Conservation (phyloP, 1,140 invertebrate species). For the Charaxes varanes region DNA sequence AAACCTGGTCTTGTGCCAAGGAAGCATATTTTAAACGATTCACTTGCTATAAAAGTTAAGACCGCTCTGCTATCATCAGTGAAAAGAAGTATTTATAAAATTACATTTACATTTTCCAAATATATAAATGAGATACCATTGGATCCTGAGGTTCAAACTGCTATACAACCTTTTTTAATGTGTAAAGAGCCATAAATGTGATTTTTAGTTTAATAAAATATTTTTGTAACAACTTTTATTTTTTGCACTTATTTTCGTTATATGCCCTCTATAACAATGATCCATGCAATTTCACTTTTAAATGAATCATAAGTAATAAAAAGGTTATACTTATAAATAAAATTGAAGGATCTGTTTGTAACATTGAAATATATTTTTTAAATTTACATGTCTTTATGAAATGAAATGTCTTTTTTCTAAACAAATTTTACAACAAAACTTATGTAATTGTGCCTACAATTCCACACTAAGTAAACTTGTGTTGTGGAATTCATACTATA, state of each 20-base stretch:
- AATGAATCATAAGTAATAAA: no score
- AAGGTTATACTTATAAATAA: no score
- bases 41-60: slow-evolving; percentile 76
- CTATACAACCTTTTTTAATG: slow-evolving; percentile 69
- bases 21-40: slow-evolving; percentile 76
- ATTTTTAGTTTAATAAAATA: slow-evolving; percentile 10
- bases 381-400: no score
- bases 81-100: slow-evolving; percentile 84
- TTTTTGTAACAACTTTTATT: not conserved
- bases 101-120: slow-evolving; percentile 79
- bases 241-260: not conserved
- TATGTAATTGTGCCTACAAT: no score
- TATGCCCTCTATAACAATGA: no score
- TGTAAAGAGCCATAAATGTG: slow-evolving; percentile 63
- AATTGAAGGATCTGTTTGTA: no score
- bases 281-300: no score
- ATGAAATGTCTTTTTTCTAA: no score
- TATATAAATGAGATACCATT: slow-evolving; percentile 81
- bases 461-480: no score
- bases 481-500: no score
- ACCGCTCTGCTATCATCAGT: slow-evolving; percentile 77
- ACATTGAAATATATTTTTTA: no score
- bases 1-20: slow-evolving; percentile 78
- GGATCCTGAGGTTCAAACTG: slow-evolving; percentile 63
- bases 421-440: no score